phyloP scores from a whole-genome alignment of 2,888 invertebrate species.

The Apodemia mormo region DNA sequence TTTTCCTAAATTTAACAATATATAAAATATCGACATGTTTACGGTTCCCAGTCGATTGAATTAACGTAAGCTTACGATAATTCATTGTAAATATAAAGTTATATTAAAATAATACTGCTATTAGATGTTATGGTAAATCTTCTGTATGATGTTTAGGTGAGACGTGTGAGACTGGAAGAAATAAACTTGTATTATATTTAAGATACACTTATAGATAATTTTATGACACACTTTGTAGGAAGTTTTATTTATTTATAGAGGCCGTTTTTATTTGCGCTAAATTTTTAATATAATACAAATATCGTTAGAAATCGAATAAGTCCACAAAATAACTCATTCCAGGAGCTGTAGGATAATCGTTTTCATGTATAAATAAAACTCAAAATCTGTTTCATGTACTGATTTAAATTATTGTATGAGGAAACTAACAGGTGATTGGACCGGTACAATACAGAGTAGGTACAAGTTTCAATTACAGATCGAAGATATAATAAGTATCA shows the following conservation, averaged over 20 bases:
- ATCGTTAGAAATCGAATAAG: constrained; percentile 10
- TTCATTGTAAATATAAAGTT: neutral
- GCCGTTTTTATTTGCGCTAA: constrained; percentile 11
- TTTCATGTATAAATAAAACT: constrained; percentile 14
- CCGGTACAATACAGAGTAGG: neutral
- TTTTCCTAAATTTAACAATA: no score
- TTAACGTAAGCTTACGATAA: neutral
- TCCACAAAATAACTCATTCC: constrained; percentile 4
- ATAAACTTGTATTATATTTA: constrained; percentile 1
- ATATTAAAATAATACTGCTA: neutral
- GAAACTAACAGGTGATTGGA: neutral
- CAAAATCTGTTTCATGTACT: constrained; percentile 10
- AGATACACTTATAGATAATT: constrained; percentile 13
- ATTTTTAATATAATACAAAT: constrained; percentile 15
- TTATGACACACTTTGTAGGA: constrained; percentile 9
- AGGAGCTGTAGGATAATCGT: constrained; percentile 6
- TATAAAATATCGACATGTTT: no score
- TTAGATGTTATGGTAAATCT: neutral
- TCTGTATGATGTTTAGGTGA: neutral
- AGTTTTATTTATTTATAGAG: constrained; percentile 9
- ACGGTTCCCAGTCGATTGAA: neutral
- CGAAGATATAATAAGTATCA: neutral
- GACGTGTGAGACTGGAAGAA: neutral
- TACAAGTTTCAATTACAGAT: no score
- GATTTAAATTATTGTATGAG: neutral